Percentiles rank a stretch among this genome's conserved stretches.
Evolutionary conservation across 1,140 invertebrate species (phyloP).

Genomic region (Wiebesia pumilae): DNA sequence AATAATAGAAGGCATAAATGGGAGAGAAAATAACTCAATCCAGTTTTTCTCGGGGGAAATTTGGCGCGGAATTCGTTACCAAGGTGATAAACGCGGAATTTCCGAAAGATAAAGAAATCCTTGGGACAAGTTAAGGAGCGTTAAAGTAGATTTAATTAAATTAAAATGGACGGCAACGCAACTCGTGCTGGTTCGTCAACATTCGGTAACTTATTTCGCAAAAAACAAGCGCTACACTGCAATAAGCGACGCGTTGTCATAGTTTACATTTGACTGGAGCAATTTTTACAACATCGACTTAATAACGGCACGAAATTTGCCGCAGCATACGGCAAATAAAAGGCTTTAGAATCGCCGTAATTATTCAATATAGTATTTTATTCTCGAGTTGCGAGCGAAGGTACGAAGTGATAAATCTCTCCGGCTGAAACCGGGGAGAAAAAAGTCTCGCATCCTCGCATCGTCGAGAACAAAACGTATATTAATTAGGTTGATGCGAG

Average conservation of each 20-base stretch:
- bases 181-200: too few relatives aligned
- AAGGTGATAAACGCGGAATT: background rate
- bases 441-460: background rate
- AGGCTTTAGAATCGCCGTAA: background rate
- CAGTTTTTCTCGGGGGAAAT: background rate
- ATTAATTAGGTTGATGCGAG: background rate
- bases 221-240: background rate
- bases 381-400: background rate
- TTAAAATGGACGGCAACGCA: background rate
- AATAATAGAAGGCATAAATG: background rate
- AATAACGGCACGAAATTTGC: background rate
- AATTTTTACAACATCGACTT: background rate
- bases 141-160: background rate
- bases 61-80: background rate
- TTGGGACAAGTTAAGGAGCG: background rate
- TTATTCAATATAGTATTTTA: conserved; percentile 18
- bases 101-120: background rate
- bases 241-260: background rate
- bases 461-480: background rate
- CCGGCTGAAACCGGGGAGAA: background rate
- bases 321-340: background rate
- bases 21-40: background rate
- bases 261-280: background rate
- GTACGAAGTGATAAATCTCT: conserved; percentile 14
- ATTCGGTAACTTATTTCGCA: background rate